These are phyloP conservation scores for Alces alces DNA, from an alignment of 2,113 vertebrate species.

Conservation along the genomic window DNA sequence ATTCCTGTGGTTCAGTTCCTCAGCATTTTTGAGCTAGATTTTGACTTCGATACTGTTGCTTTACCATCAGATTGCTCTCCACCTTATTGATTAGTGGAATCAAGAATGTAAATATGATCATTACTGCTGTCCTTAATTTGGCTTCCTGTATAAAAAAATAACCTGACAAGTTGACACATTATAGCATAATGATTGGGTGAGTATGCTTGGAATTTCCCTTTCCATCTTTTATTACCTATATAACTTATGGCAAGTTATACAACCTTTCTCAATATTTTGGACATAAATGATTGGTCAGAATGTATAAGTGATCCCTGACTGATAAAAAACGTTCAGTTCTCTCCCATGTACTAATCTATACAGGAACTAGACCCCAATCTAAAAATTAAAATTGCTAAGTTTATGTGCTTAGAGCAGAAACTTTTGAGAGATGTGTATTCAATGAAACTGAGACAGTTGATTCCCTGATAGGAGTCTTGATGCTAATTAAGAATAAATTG, in stretches of 20 bases:
- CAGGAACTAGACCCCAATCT: background rate
- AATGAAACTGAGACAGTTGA: constrained; percentile 17
- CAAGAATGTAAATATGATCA: background rate
- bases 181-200: background rate
- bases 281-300: background rate
- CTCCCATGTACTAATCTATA: background rate
- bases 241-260: background rate
- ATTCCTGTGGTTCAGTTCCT: background rate
- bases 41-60: background rate
- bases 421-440: constrained; percentile 5
- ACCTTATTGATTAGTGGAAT: background rate
- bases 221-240: background rate
- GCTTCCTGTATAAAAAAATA: background rate
- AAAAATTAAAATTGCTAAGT: background rate
- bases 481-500: background rate
- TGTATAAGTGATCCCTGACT: background rate
- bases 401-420: background rate
- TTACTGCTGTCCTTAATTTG: background rate
- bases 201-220: background rate
- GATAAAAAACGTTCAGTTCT: background rate
- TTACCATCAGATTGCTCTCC: background rate
- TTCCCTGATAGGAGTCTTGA: background rate
- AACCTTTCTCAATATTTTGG: background rate
- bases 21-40: background rate
- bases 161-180: background rate